A percentile compares a stretch with the other conserved stretches of the same genome.
Conservation (phyloP, 2,113 vertebrate genomes). For the Halcyon malimbica region DNA sequence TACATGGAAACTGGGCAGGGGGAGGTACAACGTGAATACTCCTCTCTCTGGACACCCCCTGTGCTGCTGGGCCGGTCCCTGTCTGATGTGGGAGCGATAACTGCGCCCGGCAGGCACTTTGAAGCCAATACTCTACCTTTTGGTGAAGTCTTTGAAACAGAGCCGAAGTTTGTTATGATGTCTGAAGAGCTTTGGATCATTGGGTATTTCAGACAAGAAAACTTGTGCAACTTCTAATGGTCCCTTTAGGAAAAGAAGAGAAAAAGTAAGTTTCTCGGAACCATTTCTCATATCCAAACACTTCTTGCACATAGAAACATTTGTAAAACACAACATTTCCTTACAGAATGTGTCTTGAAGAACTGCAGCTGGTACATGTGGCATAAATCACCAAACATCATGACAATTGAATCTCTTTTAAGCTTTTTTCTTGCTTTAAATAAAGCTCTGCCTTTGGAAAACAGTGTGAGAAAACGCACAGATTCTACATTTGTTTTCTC, state of each 20-base stretch:
- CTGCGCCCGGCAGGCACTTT: not conserved
- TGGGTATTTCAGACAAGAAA: conserved; percentile 96
- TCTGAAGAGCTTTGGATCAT: conserved; percentile 95
- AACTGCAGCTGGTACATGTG: not conserved
- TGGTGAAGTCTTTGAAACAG: conserved; percentile 99
- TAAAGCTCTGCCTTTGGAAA: conserved; percentile 18
- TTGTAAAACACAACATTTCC: not conserved
- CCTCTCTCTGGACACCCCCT: not conserved
- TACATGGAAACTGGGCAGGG: not conserved
- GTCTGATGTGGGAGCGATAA: not conserved
- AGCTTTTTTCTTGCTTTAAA: not conserved
- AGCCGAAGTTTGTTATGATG: conserved; percentile 98
- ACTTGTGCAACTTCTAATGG: conserved; percentile 98
- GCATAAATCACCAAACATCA: not conserved
- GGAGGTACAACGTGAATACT: not conserved
- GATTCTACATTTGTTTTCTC: conserved; percentile 19
- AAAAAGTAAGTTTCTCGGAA: not conserved
- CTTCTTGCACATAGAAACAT: not conserved
- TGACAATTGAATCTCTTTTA: not conserved
- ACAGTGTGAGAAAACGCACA: not conserved
- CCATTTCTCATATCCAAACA: not conserved
- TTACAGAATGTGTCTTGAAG: not conserved
- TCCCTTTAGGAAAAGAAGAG: conserved; percentile 79
- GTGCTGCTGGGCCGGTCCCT: not conserved
- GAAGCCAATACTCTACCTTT: conserved; percentile 82